Evolutionary conservation across 2,797 vertebrate species (phyloP), one percentile per base, ranked within the genome.

Genomic region (Poecilia picta): DNA sequence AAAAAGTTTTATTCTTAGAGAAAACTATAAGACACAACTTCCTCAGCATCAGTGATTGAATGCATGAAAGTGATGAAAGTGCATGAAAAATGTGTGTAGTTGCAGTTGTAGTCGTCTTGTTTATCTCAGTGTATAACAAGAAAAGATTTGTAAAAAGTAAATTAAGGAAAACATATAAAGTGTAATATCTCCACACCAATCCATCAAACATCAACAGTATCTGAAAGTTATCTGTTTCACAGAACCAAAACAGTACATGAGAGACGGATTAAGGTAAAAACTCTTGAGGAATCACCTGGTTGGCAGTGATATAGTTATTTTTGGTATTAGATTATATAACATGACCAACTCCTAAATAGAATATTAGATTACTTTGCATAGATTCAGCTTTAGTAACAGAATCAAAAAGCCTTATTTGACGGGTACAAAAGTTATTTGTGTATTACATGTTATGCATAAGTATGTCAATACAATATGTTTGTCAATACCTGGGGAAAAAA

Each of bases 1-100:
- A 15, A 83, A 75, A 25, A 51, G 13, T 18, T 55, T 41, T 74
- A 80, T 81, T 86, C 82, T 70, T 83, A n/a, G 41, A 87, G 79
- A 79, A 89, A 89, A 89, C 87, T 79, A 81, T 76, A 84, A 75
- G 8, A 23, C 4, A 25, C 64, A n/a, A 25, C 39, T 41, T 68
- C 41, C 16, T 68, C 39, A 41, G 10, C 20, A 43, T 41, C 36
- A 6, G 20, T 41, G 66, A 41, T 13, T 68, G 10, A 41, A 68
- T 25, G 18, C 4, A 68, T 68, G 41, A 68, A 41, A 23, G 2
- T 41, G 8, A 68, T 41, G 33, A 23, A n/a, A n/a, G n/a, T n/a
- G n/a, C n/a, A n/a, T 33, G 33, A 33, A 25, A 43, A 68, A 23
- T 43, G 4, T 10, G 1, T 41, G 18, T 23, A 31, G 23, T 23